Evolutionary conservation across 2,113 vertebrate species (phyloP).

Genomic region (Alaudala cheleensis): DNA sequence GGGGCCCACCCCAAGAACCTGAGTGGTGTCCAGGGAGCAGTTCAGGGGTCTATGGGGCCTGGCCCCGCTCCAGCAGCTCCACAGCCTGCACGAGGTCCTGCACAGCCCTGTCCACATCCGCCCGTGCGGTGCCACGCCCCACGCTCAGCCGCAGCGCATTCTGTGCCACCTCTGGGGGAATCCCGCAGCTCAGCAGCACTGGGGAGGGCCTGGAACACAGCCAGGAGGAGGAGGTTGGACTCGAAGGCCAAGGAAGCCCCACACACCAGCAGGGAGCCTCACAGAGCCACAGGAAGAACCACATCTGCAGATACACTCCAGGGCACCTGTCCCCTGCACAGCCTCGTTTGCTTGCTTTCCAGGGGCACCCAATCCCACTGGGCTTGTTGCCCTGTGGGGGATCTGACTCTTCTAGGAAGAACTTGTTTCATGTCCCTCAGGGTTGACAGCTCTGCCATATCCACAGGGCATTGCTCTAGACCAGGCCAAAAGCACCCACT

Average conservation of each 20-base stretch:
- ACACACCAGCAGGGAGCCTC: neutral
- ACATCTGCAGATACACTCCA: neutral
- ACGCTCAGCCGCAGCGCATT: constrained; percentile 91
- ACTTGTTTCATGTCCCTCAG: accelerated
- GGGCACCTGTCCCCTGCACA: neutral
- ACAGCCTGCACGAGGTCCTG: constrained; percentile 86
- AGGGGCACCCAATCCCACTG: neutral
- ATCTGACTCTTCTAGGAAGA: neutral
- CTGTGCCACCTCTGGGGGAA: constrained; percentile 78
- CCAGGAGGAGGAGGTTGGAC: neutral
- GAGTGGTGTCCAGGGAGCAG: accelerated
- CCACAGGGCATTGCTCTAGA: neutral
- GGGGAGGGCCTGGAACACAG: constrained; percentile 82
- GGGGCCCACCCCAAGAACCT: neutral
- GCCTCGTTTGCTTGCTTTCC: neutral
- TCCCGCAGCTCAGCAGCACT: constrained; percentile 86
- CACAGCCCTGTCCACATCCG: constrained; percentile 85
- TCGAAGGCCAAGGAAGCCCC: accelerated
- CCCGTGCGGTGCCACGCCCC: constrained; percentile 81
- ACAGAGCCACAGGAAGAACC: accelerated
- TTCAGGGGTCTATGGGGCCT: neutral
- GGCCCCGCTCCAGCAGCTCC: constrained; percentile 68
- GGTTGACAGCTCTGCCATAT: neutral
- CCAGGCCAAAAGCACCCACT: neutral
- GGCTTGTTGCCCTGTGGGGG: neutral